Conservation (phyloP, 2,888 invertebrate species). For the Eueremaeus valkanovi region DNA sequence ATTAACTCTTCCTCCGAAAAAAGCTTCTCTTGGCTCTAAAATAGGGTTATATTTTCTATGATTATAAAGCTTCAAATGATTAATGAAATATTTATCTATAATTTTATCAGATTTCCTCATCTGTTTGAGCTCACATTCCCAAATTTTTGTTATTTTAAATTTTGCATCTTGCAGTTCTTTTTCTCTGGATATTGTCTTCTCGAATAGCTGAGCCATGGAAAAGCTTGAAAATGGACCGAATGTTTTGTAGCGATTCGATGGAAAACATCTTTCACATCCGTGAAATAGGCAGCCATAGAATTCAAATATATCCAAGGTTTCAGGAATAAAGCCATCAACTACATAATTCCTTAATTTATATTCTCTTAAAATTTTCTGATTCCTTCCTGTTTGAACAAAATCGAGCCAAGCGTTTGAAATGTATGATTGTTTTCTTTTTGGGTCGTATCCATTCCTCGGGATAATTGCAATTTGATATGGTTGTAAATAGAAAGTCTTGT, state of each 20-base stretch:
- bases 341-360: neutral
- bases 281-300: neutral
- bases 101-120: neutral
- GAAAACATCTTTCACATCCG: neutral
- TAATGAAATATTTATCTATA: neutral
- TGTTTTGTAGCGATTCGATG: neutral
- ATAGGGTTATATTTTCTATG: neutral
- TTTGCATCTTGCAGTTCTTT: neutral
- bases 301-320: neutral
- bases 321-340: neutral
- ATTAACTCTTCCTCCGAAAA: slow-evolving; percentile 49
- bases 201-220: neutral
- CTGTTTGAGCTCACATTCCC: neutral
- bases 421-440: slow-evolving; percentile 28
- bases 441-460: slow-evolving; percentile 41
- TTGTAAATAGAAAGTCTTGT: slow-evolving; percentile 39
- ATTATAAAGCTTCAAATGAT: neutral
- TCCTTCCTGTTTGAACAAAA: neutral
- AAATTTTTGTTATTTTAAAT: neutral
- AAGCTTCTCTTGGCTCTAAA: slow-evolving; percentile 34
- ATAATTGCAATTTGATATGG: slow-evolving; percentile 43
- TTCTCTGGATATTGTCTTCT: neutral
- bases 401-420: slow-evolving; percentile 44
- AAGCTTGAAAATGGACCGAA: neutral
- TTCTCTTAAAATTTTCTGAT: neutral